These are phyloP conservation scores for Scyliorhinus canicula DNA, from an alignment of 2,797 vertebrate species.

Conservation along the genomic window DNA sequence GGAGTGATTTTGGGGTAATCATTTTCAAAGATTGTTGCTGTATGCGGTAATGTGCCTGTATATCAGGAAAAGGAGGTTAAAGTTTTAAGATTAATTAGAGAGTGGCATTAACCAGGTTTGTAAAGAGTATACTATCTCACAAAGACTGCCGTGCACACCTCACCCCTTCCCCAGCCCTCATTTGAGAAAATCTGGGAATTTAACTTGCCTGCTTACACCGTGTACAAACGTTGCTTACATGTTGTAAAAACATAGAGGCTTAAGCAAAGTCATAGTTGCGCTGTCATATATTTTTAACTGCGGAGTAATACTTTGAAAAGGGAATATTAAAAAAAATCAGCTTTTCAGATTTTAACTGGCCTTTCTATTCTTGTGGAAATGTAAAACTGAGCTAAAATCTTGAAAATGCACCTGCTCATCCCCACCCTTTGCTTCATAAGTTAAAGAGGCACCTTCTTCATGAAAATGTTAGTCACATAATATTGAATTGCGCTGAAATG, in stretches of 20 bases:
- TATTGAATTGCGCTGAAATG: slow-evolving; percentile 3
- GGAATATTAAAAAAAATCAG: background rate
- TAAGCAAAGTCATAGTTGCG: slow-evolving; percentile 1
- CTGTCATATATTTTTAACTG: background rate
- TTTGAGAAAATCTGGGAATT: slow-evolving; percentile 13
- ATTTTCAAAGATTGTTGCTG: slow-evolving; percentile 47
- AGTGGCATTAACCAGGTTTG: background rate
- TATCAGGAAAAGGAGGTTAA: background rate
- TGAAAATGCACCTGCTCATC: background rate
- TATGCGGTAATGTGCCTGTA: background rate
- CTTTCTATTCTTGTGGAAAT: background rate
- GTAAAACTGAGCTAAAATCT: slow-evolving; percentile 10
- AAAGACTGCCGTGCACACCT: background rate
- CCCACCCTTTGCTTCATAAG: background rate
- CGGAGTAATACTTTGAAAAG: slow-evolving; percentile 29
- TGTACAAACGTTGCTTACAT: background rate
- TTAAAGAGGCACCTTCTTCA: background rate
- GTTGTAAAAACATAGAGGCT: background rate
- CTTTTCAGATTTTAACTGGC: slow-evolving; percentile 6
- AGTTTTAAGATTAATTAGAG: background rate
- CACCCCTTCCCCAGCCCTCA: background rate
- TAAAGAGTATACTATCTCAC: background rate
- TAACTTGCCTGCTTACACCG: background rate
- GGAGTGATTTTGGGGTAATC: slow-evolving; percentile 44
- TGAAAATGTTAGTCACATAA: background rate